These are phyloP conservation scores for Pammene fasciana DNA, from an alignment of 2,888 invertebrate genomes.

Conservation along the genomic window DNA sequence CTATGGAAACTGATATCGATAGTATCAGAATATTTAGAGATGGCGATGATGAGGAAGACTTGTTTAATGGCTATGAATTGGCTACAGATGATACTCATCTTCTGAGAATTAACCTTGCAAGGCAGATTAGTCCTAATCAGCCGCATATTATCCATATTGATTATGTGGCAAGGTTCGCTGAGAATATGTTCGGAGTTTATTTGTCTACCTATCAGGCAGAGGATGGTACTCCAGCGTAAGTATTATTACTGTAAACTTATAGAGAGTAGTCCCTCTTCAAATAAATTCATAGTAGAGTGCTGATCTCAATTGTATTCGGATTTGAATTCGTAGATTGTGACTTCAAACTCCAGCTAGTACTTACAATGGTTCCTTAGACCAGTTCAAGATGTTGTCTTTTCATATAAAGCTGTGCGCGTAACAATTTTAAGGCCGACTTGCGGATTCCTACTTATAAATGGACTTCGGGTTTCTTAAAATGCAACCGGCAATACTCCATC, in stretches of 20 bases:
- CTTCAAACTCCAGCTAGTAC: too few species aligned
- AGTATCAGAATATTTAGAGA: slow-evolving; percentile 53
- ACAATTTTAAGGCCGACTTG: too few species aligned
- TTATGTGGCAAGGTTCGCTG: slow-evolving; percentile 82
- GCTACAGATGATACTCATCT: slow-evolving; percentile 74
- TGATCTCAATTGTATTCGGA: too few species aligned
- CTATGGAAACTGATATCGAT: slow-evolving; percentile 69
- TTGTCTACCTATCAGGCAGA: slow-evolving; percentile 77
- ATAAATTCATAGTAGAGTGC: too few species aligned
- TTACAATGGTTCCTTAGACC: too few species aligned
- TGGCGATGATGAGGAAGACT: slow-evolving; percentile 44
- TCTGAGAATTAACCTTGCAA: slow-evolving; percentile 71
- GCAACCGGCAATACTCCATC: too few species aligned
- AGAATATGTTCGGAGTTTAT: slow-evolving; percentile 86
- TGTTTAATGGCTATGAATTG: slow-evolving; percentile 50
- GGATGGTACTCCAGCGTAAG: slow-evolving; percentile 60
- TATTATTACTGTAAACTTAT: slow-evolving; percentile 42
- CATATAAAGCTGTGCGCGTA: too few species aligned
- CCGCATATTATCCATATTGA: slow-evolving; percentile 80
- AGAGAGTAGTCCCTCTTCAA: neutral
- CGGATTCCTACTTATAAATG: too few species aligned
- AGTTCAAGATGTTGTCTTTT: too few species aligned
- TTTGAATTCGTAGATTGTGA: too few species aligned
- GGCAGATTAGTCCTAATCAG: slow-evolving; percentile 57
- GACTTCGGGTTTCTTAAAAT: too few species aligned